Base-by-base conservation (phyloP, 2,888 invertebrate species). In the Atethmia centrago region DNA sequence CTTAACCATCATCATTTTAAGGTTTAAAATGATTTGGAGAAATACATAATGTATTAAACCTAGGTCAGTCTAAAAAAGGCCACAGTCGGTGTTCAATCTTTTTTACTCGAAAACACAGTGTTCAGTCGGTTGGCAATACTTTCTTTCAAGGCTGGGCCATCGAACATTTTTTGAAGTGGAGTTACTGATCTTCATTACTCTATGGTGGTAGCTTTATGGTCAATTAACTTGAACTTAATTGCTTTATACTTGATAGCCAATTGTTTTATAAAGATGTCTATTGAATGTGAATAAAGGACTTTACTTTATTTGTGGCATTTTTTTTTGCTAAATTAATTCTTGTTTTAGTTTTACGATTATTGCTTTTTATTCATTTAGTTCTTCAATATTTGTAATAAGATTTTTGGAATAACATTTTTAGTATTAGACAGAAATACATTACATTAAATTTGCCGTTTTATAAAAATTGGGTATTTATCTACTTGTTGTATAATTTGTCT, bases 161-260 rank as follows among this genome's bases (percentile, higher is more conserved):
- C 21, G 19, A 4, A 28, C 21, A 45, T 36, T 63, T 28, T 49
- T 63, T 12, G 0, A 40, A 75, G 53, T 80, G 28, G 16, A 36
- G 4, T 49, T 82, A 47, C 82, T 81, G 71, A 19, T 3, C 0
- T 1, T 36, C 5, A 45, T 25, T 19, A 12, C 51, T 67, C 5
- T 25, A 10, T 21, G 16, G 0, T 73, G 71, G 31, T 58, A 70
- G 61, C 66, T 83, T 74, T 76, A 78, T 73, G 86, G 71, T 68
- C 84, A 86, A 86, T 85, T 86, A 81, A 84, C 78, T 76, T 72
- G 47, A 75, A 85, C 81, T 76, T 85, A 86, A 86, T 86, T 85
- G 71, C 84, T 86, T 84, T 70, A 83, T 85, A 82, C 82, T 76
- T 76, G 82, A 84, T 76, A 85, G 68, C 31, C 82, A 82, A 82